phyloP scores from a whole-genome alignment of 2,888 invertebrate species.

The Linnaemya vulpina region DNA sequence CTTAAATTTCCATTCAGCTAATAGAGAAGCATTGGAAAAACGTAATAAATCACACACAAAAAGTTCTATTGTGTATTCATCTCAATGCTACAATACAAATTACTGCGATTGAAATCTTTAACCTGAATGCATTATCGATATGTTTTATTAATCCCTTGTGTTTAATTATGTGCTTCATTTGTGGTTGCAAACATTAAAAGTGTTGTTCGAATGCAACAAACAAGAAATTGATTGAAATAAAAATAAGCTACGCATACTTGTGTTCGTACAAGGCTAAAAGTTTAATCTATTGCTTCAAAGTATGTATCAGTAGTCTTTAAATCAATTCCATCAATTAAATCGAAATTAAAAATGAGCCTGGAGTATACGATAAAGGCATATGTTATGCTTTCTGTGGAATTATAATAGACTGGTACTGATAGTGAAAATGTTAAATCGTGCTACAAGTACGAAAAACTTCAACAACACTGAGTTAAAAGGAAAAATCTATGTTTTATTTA shows the following conservation, averaged over 20 bases:
- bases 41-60: neutral
- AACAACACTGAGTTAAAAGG: no score
- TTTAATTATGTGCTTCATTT: neutral
- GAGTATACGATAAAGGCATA: no score
- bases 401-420: no score
- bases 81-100: neutral
- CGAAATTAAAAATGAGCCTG: neutral
- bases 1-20: no score
- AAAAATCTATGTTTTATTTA: no score
- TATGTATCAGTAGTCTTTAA: neutral
- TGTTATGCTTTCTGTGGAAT: no score
- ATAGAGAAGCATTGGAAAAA: neutral
- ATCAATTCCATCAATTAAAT: constrained; percentile 20
- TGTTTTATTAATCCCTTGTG: constrained; percentile 6
- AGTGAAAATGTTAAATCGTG: no score
- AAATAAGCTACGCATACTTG: neutral
- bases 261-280: constrained; percentile 7
- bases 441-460: no score
- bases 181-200: constrained; percentile 6
- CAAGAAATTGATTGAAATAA: neutral
- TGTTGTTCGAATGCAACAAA: constrained; percentile 6
- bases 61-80: neutral
- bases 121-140: neutral
- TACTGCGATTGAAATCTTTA: neutral
- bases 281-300: constrained; percentile 8